Evolutionary conservation across 2,113 vertebrate species (phyloP).

Genomic region (Leptobrachium leishanense): DNA sequence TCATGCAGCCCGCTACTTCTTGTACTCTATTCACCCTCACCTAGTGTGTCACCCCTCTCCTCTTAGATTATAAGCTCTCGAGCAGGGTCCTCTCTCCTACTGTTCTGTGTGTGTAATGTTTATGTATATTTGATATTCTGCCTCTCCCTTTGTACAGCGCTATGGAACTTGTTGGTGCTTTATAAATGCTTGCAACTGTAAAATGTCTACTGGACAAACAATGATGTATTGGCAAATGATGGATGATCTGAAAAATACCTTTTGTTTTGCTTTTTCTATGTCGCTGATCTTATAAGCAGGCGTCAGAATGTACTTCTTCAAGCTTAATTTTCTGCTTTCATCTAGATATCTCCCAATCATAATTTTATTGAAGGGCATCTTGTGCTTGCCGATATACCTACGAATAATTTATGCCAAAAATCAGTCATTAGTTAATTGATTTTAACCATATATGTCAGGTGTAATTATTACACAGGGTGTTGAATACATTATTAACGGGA

Average conservation of each 20-base stretch:
- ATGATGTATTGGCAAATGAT: no score
- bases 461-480: no score
- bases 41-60: no score
- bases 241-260: not conserved
- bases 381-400: constrained; percentile 10
- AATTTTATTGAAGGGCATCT: not conserved
- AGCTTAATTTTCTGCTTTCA: not conserved
- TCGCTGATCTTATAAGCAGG: not conserved
- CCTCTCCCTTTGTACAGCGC: not conserved
- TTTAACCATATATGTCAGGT: no score
- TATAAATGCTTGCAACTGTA: no score
- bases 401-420: not conserved
- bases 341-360: not conserved
- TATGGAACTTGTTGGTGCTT: no score
- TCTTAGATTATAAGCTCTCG: not conserved
- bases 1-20: no score
- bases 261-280: not conserved
- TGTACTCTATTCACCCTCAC: no score
- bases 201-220: no score
- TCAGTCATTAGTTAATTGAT: not conserved
- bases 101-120: not conserved
- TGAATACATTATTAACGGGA: no score
- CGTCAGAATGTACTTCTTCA: not conserved
- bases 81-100: not conserved
- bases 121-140: not conserved